phyloP scores from a whole-genome alignment of 2,888 invertebrate species.

The Tillus elongatus region DNA sequence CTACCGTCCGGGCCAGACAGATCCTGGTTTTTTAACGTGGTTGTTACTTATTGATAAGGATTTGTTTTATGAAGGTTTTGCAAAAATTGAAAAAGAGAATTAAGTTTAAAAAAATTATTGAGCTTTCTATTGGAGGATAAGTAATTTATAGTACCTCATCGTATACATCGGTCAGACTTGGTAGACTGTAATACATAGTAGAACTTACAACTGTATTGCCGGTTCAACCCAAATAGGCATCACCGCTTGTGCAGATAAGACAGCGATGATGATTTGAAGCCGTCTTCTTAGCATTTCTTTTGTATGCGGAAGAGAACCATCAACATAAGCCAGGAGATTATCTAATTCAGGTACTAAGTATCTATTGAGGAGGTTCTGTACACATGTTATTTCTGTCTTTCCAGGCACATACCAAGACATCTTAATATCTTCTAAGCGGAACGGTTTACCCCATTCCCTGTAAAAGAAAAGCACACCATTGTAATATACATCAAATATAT shows the following conservation, averaged over 20 bases:
- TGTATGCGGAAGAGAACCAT: slow-evolving; percentile 45
- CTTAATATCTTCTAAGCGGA: slow-evolving; percentile 54
- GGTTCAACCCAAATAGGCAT: slow-evolving; percentile 64
- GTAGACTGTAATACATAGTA: too few relatives aligned
- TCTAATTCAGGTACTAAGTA: slow-evolving; percentile 58
- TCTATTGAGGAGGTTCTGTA: slow-evolving; percentile 54
- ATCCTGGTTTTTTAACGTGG: too few relatives aligned
- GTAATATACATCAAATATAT: too few relatives aligned
- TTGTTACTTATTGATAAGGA: too few relatives aligned
- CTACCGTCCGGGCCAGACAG: too few relatives aligned
- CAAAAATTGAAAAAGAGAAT: too few relatives aligned
- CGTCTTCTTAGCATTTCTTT: slow-evolving; percentile 60
- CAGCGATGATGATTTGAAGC: slow-evolving; percentile 57
- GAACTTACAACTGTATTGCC: slow-evolving; percentile 48
- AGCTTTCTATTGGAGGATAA: too few relatives aligned
- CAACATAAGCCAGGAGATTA: slow-evolving; percentile 50
- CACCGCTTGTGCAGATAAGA: slow-evolving; percentile 56
- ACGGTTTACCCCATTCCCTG: slow-evolving; percentile 72
- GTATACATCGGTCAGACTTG: too few relatives aligned
- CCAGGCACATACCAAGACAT: slow-evolving; percentile 73
- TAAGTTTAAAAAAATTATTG: too few relatives aligned
- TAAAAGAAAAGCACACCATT: slow-evolving; percentile 19
- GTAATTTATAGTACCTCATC: too few relatives aligned
- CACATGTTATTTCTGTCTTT: slow-evolving; percentile 56
- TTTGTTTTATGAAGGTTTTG: too few relatives aligned